phyloP scores from a whole-genome alignment of 2,113 vertebrate species.

The Dicerorhinus sumatrensis region DNA sequence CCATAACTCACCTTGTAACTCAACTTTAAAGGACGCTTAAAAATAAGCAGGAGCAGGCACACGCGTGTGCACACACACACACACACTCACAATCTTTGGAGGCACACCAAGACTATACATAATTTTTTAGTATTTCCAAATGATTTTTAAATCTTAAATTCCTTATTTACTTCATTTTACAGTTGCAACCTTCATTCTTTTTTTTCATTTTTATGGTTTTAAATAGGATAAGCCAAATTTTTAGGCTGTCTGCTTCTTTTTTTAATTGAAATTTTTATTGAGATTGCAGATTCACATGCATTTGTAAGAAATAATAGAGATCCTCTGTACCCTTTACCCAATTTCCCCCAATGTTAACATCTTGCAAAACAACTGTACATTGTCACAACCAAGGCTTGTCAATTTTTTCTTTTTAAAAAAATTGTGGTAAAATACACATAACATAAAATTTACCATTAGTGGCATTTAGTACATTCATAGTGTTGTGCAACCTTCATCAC shows the following conservation, averaged over 20 bases:
- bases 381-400: too few relatives aligned
- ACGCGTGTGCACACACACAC: not conserved
- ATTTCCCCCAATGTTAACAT: not conserved
- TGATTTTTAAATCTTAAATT: not conserved
- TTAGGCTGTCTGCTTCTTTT: not conserved
- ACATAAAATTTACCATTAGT: not conserved
- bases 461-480: fast-evolving
- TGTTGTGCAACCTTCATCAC: not conserved
- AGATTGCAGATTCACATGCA: not conserved
- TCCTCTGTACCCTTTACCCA: not conserved
- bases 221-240: not conserved
- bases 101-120: not conserved
- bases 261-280: not conserved
- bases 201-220: not conserved
- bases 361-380: too few relatives aligned
- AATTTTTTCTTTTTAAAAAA: not conserved
- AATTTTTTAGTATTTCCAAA: not conserved
- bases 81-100: not conserved
- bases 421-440: not conserved
- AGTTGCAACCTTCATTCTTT: not conserved
- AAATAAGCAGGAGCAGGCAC: not conserved
- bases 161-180: not conserved
- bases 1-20: not conserved
- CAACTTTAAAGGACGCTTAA: not conserved
- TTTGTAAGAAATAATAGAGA: not conserved